A percentile compares a stretch with the other conserved stretches of the same genome.
Evolutionary conservation across 2,797 vertebrate genomes (phyloP).

Genomic region (Myotis pilosus): DNA sequence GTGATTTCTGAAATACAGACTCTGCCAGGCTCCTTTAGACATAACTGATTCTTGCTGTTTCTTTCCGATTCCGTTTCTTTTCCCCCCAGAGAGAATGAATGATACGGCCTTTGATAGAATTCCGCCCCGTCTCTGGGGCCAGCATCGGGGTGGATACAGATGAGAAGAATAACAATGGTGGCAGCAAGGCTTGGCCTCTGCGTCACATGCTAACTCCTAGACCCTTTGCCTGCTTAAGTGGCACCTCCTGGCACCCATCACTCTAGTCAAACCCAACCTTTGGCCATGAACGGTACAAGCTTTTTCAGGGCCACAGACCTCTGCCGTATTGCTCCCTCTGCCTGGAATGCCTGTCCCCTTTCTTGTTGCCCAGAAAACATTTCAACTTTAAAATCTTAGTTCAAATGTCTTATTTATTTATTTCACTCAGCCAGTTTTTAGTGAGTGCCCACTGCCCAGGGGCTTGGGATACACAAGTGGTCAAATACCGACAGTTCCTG

Average conservation of each 20-base stretch:
- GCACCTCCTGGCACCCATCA: rapidly evolving
- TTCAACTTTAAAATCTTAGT: not conserved
- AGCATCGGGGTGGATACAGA: not conserved
- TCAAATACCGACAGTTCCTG: not conserved
- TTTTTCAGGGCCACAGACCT: not conserved
- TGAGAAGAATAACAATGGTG: not conserved
- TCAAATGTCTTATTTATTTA: not conserved
- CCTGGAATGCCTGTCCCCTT: not conserved
- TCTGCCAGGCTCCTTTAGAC: not conserved
- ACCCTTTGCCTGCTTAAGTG: not conserved
- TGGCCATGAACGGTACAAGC: not conserved
- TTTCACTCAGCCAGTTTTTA: not conserved
- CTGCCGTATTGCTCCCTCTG: not conserved
- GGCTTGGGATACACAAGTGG: not conserved
- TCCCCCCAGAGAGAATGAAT: not conserved
- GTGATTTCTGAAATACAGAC: not conserved
- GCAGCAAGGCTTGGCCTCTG: not conserved
- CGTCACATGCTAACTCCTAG: not conserved
- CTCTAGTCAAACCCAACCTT: not conserved
- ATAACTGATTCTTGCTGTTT: constrained; percentile 1
- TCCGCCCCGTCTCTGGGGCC: not conserved
- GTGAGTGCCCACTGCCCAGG: not conserved
- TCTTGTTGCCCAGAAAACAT: not conserved
- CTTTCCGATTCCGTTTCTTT: not conserved
- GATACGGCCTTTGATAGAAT: not conserved